Conservation (phyloP, 1,140 invertebrate species). For the Maconellicoccus hirsutus region DNA sequence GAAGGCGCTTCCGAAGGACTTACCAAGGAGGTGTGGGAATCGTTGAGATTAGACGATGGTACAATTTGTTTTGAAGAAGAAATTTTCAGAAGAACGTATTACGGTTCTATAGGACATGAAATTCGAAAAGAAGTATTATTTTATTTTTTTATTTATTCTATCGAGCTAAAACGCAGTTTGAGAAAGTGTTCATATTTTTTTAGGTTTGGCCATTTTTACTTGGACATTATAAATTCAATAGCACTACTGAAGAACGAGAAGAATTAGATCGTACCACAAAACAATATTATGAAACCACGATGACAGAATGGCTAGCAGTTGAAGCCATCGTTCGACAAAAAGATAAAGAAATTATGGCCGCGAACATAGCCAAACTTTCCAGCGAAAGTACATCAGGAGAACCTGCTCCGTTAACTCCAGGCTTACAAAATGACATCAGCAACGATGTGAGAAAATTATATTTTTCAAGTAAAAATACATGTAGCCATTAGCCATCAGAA, state of each 20-base stretch:
- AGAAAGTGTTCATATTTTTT: no score
- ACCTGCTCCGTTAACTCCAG: conserved; percentile 30
- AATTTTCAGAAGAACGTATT: conserved; percentile 72
- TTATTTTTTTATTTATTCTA: not conserved
- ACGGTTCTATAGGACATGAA: conserved; percentile 66
- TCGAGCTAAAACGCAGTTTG: no score
- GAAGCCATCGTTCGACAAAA: conserved; percentile 79
- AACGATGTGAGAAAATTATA: conserved; percentile 40
- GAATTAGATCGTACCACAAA: conserved; percentile 53
- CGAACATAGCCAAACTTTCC: conserved; percentile 45
- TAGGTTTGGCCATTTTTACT: conserved; percentile 83
- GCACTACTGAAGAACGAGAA: conserved; percentile 51
- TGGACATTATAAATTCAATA: conserved; percentile 73
- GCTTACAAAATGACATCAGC: conserved; percentile 36
- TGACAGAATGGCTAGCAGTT: conserved; percentile 88
- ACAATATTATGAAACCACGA: conserved; percentile 71
- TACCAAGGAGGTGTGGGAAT: conserved; percentile 53
- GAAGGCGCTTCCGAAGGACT: conserved; percentile 44
- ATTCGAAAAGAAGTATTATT: conserved; percentile 53
- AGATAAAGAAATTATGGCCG: conserved; percentile 57
- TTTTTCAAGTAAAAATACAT: not conserved
- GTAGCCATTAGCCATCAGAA: no score
- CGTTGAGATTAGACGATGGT: conserved; percentile 45
- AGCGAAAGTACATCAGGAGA: conserved; percentile 40
- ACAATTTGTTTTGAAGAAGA: conserved; percentile 39